Base-by-base conservation (phyloP, 2,888 invertebrate genomes). In the Nasonovia ribisnigri region DNA sequence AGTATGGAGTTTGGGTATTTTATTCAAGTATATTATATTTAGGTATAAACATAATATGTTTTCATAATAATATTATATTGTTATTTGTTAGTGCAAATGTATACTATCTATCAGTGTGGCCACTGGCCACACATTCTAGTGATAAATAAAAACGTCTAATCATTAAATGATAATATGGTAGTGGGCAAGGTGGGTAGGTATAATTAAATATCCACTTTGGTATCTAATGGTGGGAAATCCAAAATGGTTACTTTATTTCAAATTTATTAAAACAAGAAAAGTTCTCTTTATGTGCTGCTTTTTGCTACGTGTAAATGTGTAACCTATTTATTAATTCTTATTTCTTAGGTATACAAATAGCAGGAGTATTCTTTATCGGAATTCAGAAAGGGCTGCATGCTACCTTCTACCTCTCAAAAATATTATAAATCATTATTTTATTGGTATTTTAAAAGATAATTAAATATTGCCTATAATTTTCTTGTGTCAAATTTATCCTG, bases 91-190 rank as follows among this genome's bases (percentile, higher is more conserved):
- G 1, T 51, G 16, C 13, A n/a, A 36, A 51, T 91, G 8, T 42
- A 6, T 42, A 54, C 4, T 77, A n/a, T 26, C 29, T 54, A 13
- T 84, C 84, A 91, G 84, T 91, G 84, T 91, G 42, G n/a, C 91
- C 43, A 54, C 13, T 3, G 29, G n/a, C 91, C 43, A 54, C 13
- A 6, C 36, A 36, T 48, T 91, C 24, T n/a, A 24, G 3, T 91
- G 24, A 54, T 43, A 11, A 84, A 54, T 54, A 84, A 42, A 42
- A 24, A 24, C 29, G 5, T 51, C 0, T 51, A 42, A 36, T 36
- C 36, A 91, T 42, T 91, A 77, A 36, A 77, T 36, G 36, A 46
- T 46, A 46, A 77, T 77, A 36, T 20, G 6, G 36, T 77, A 36
- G 36, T 36, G 6, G 20, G n/a, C 6, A n/a, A 67, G n/a, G 6